Conservation (phyloP, 2,888 invertebrate species). For the Blastobasis lacticolella region DNA sequence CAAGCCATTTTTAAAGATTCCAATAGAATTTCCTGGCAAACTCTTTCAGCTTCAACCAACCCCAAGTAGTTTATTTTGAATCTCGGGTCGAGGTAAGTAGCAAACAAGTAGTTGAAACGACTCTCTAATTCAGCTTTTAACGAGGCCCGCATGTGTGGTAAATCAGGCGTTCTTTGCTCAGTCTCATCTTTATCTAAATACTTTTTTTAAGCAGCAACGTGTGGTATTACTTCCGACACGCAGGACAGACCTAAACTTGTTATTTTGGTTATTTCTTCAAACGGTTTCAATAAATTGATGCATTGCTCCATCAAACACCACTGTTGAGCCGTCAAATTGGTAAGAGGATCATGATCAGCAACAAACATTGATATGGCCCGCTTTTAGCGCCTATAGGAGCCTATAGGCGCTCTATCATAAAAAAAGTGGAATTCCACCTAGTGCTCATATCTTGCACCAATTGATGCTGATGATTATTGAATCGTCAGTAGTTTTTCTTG, state of each 20-base stretch:
- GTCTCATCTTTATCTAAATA: slow-evolving; percentile 12
- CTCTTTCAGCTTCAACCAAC: background rate
- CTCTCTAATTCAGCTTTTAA: slow-evolving; percentile 15
- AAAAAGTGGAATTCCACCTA: slow-evolving; percentile 21
- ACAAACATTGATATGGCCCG: slow-evolving; percentile 18
- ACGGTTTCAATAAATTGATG: slow-evolving; percentile 20
- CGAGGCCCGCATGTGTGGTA: slow-evolving; percentile 11
- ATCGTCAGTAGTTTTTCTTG: slow-evolving; percentile 5
- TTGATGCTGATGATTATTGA: slow-evolving; percentile 24
- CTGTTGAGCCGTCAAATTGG: slow-evolving; percentile 9
- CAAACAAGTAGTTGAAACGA: slow-evolving; percentile 10
- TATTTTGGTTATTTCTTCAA: slow-evolving; percentile 25
- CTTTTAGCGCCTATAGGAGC: no score
- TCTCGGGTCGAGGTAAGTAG: background rate
- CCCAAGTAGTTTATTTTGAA: background rate
- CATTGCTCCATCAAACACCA: slow-evolving; percentile 22
- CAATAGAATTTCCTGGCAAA: background rate
- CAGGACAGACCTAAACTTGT: slow-evolving; percentile 20
- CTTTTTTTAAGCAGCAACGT: slow-evolving; percentile 7
- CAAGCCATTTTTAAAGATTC: slow-evolving; percentile 1
- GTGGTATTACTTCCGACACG: slow-evolving; percentile 7
- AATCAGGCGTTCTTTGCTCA: slow-evolving; percentile 6
- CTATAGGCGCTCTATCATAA: slow-evolving; percentile 17
- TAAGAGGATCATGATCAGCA: slow-evolving; percentile 10
- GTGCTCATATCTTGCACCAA: slow-evolving; percentile 21